phyloP scores from a whole-genome alignment of 2,888 invertebrate genomes.

The Noctua fimbriata region DNA sequence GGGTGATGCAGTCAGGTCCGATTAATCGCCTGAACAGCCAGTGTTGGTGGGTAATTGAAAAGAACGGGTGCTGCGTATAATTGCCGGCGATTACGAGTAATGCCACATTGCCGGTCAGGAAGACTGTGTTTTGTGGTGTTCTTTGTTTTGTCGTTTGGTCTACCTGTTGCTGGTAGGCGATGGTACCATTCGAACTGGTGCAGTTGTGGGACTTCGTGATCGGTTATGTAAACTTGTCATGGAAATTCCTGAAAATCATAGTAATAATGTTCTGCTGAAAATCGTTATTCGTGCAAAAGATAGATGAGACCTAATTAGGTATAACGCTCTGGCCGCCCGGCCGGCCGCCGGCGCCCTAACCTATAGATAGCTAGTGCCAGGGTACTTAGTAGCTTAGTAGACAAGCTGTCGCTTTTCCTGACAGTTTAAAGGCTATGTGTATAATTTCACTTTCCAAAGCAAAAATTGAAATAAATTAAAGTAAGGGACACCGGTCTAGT shows the following conservation, averaged over 20 bases:
- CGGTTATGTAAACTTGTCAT: not conserved
- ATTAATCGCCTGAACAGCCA: slow-evolving; percentile 62
- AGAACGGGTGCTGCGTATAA: slow-evolving; percentile 59
- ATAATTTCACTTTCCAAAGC: not conserved
- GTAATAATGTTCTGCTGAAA: not conserved
- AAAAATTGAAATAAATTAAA: not conserved
- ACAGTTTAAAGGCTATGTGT: not conserved
- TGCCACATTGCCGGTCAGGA: slow-evolving; percentile 50
- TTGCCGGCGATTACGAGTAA: slow-evolving; percentile 55
- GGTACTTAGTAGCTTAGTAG: too few species aligned
- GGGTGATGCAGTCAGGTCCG: slow-evolving; percentile 8
- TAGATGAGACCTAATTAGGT: not conserved
- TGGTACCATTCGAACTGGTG: not conserved
- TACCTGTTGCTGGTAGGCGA: slow-evolving; percentile 7
- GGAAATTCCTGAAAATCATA: not conserved
- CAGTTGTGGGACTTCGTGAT: not conserved
- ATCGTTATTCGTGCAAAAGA: not conserved
- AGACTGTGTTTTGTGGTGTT: slow-evolving; percentile 42
- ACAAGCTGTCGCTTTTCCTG: not conserved
- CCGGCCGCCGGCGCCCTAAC: not conserved
- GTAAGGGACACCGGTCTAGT: not conserved
- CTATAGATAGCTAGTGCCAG: not conserved
- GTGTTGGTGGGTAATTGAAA: slow-evolving; percentile 56
- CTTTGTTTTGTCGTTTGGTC: slow-evolving; percentile 16
- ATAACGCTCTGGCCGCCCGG: not conserved